These are phyloP conservation scores for Belgica antarctica DNA, from an alignment of 2,888 invertebrate genomes.

Conservation along the genomic window DNA sequence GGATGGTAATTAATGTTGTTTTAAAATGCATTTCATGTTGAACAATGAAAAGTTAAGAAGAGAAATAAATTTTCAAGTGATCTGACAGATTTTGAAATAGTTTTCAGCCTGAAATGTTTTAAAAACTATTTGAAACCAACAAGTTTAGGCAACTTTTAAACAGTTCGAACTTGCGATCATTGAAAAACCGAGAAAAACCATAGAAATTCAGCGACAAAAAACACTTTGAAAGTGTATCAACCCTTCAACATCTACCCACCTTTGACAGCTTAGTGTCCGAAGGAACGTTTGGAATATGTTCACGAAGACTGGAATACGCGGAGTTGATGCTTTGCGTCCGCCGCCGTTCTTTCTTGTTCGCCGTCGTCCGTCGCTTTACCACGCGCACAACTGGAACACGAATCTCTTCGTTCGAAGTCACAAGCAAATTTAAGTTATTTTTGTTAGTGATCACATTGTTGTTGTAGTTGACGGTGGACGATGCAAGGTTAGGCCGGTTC, in stretches of 20 bases:
- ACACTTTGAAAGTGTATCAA: slow-evolving; percentile 57
- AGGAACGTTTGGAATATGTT: slow-evolving; percentile 95
- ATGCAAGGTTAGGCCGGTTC: slow-evolving; percentile 13
- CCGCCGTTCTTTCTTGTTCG: slow-evolving; percentile 90
- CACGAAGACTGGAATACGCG: slow-evolving; percentile 86
- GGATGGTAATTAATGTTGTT: neutral
- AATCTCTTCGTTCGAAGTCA: slow-evolving; percentile 13
- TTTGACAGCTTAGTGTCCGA: slow-evolving; percentile 93
- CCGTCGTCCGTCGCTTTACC: slow-evolving; percentile 81
- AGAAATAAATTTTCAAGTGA: slow-evolving; percentile 3
- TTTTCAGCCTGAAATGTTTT: too few species aligned
- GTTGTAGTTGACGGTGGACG: slow-evolving; percentile 36
- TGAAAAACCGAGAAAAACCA: too few species aligned
- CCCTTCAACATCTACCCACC: too few species aligned
- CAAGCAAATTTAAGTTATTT: slow-evolving; percentile 12
- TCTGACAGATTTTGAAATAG: slow-evolving; percentile 9
- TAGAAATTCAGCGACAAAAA: slow-evolving; percentile 47
- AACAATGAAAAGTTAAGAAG: neutral
- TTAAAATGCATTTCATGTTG: neutral
- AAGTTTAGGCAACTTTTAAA: too few species aligned
- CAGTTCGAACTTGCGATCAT: too few species aligned
- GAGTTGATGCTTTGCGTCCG: slow-evolving; percentile 93
- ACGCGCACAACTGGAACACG: slow-evolving; percentile 57
- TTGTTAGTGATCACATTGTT: slow-evolving; percentile 40
- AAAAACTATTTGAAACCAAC: too few species aligned